These are phyloP conservation scores for Hypena proboscidalis DNA, from an alignment of 2,888 invertebrate species.

Conservation along the genomic window DNA sequence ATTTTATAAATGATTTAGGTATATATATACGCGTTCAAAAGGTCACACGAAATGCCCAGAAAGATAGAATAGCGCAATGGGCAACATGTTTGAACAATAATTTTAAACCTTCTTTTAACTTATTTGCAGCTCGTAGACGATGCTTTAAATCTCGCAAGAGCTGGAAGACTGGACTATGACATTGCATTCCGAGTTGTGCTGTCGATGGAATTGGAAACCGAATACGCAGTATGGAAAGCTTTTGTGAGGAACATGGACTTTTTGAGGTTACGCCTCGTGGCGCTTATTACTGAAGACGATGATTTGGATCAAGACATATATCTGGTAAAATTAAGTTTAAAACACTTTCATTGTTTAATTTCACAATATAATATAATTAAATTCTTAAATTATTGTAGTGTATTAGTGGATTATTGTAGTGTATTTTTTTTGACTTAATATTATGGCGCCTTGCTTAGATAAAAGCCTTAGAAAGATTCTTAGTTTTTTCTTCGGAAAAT, in stretches of 20 bases:
- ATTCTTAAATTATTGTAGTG: background rate
- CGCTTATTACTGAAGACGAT: slow-evolving; percentile 54
- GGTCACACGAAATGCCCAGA: too few relatives aligned
- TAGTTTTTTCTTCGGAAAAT: too few relatives aligned
- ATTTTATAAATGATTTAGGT: too few relatives aligned
- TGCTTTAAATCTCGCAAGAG: slow-evolving; percentile 88
- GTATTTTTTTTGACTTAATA: too few relatives aligned
- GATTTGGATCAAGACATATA: slow-evolving; percentile 72
- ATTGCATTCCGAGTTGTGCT: slow-evolving; percentile 88
- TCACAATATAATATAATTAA: background rate
- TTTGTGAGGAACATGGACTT: slow-evolving; percentile 78
- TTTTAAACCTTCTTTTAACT: background rate
- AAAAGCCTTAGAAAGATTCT: too few relatives aligned
- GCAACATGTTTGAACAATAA: too few relatives aligned
- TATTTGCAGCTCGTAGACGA: slow-evolving; percentile 90
- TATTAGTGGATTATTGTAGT: too few relatives aligned
- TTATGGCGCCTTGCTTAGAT: too few relatives aligned
- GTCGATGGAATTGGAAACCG: slow-evolving; percentile 89
- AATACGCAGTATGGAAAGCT: slow-evolving; percentile 90
- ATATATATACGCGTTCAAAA: too few relatives aligned
- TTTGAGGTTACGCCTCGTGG: slow-evolving; percentile 62
- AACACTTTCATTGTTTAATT: background rate
- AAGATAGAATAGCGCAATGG: too few relatives aligned
- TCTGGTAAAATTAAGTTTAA: slow-evolving; percentile 51
- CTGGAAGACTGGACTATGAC: slow-evolving; percentile 86